Evolutionary conservation across 2,888 invertebrate genomes (phyloP), one percentile per base, ranked within the genome.

Genomic region (Epinotia nisella): DNA sequence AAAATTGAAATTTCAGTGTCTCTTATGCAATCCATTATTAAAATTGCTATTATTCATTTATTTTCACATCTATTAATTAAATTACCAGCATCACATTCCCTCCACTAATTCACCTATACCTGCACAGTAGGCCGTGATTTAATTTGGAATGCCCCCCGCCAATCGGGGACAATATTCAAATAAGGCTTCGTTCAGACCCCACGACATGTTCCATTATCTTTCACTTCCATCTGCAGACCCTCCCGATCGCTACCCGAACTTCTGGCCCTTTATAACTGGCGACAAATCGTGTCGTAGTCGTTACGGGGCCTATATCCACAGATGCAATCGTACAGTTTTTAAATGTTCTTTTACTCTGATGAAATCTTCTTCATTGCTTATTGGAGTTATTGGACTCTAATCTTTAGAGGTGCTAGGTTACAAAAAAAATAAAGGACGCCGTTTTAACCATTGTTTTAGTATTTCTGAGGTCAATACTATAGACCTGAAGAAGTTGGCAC

Each of bases 101-200:
- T 29, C 70, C 58, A 65, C 71, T 71, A 71, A 71, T 67, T 66
- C 71, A 51, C 68, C 49, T 68, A 60, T 86, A 88, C 88, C 89
- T 89, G 90, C 86, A 84, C 85, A 87, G 86, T 87, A 81, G 85
- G 87, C 78, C 79, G 81, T 84, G 84, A 89, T 92, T 92, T 92
- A 91, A 92, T 92, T 91, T 88, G 82, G 87, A 85, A 86, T 84
- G 85, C 90, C 91, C 90, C 90, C 89, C 85, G 86, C 84, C 84
- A 87, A 88, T 90, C 85, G 85, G 83, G 87, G 85, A 88, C 90
- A 87, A 90, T 92, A 93, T 93, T 93, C 91, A 92, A 93, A 93
- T 92, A 92, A 90, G 92, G 91, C 85, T 92, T 92, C 93, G 85
- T 90, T 89, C 92, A 91, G 83, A 84, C 88, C 91, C 91, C 88